These are phyloP conservation scores for Aeoliscus strigatus DNA, from an alignment of 2,797 vertebrate species.

Conservation along the genomic window DNA sequence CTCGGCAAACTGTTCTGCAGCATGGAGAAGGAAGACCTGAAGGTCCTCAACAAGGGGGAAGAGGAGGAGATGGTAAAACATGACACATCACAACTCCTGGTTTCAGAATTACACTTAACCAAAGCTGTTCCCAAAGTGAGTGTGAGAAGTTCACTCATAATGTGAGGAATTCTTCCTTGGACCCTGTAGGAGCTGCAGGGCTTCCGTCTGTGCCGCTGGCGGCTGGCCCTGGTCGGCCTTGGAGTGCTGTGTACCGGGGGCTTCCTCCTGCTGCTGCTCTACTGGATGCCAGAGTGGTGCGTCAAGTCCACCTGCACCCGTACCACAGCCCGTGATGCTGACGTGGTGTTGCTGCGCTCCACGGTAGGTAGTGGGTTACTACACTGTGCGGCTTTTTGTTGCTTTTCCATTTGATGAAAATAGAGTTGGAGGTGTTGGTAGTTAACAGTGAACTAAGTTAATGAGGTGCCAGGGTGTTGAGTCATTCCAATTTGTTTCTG, in stretches of 20 bases:
- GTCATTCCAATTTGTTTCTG: too few species aligned
- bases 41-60: constrained; percentile 86
- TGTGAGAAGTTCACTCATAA: too few species aligned
- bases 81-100: accelerated
- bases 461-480: too few species aligned
- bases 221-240: constrained; percentile 81
- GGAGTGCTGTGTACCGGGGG: constrained; percentile 89
- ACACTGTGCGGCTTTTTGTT: constrained; percentile 2
- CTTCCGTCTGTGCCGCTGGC: constrained; percentile 88
- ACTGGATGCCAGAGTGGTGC: constrained; percentile 98
- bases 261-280: constrained; percentile 94
- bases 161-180: not conserved
- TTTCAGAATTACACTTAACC: not conserved
- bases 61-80: constrained; percentile 93
- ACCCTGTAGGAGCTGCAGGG: constrained; percentile 84
- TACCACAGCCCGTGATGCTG: constrained; percentile 79
- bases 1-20: constrained; percentile 62
- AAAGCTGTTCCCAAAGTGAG: too few species aligned
- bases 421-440: not conserved
- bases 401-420: not conserved
- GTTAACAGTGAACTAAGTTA: not conserved
- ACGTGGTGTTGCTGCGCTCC: constrained; percentile 89
- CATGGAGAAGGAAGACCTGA: constrained; percentile 92
- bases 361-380: constrained; percentile 74
- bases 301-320: constrained; percentile 88